Evolutionary conservation across 2,797 vertebrate species (phyloP).

Genomic region (Sebastes trivittatus): DNA sequence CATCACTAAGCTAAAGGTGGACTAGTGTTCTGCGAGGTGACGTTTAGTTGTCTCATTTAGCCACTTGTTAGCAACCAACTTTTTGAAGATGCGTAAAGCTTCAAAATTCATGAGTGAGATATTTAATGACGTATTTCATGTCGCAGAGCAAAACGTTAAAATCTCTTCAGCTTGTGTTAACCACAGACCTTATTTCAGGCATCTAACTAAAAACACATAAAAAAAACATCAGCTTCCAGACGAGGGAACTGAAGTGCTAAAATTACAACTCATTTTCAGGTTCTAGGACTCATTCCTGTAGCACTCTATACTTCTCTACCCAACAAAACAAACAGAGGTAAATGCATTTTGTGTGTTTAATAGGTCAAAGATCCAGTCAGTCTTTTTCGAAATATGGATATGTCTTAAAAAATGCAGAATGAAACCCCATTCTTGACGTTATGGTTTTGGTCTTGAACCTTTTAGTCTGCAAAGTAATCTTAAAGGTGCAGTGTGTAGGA

Average conservation of each 20-base stretch:
- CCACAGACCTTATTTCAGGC: too few relatives aligned
- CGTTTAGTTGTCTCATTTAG: not conserved
- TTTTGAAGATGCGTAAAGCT: not conserved
- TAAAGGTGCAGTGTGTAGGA: too few relatives aligned
- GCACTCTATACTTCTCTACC: not conserved
- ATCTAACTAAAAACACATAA: too few relatives aligned
- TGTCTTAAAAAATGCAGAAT: not conserved
- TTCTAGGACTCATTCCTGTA: too few relatives aligned
- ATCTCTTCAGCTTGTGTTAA: not conserved
- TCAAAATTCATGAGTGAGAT: not conserved
- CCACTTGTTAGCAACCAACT: not conserved
- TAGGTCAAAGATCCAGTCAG: too few relatives aligned
- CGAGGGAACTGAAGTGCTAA: not conserved
- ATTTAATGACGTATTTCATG: not conserved
- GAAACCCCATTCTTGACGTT: too few relatives aligned
- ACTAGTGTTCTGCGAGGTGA: too few relatives aligned
- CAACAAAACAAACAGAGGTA: not conserved
- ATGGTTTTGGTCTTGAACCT: too few relatives aligned
- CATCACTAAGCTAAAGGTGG: too few relatives aligned
- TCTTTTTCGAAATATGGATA: not conserved
- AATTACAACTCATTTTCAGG: accelerated
- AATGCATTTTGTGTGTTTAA: not conserved
- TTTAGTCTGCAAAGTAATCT: too few relatives aligned
- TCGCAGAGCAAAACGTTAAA: not conserved
- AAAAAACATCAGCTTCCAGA: too few relatives aligned